Percentiles rank a stretch among this genome's conserved stretches.
These are phyloP conservation scores for Brachirus orientalis DNA, from an alignment of 2,113 vertebrate genomes.

Conservation along the genomic window DNA sequence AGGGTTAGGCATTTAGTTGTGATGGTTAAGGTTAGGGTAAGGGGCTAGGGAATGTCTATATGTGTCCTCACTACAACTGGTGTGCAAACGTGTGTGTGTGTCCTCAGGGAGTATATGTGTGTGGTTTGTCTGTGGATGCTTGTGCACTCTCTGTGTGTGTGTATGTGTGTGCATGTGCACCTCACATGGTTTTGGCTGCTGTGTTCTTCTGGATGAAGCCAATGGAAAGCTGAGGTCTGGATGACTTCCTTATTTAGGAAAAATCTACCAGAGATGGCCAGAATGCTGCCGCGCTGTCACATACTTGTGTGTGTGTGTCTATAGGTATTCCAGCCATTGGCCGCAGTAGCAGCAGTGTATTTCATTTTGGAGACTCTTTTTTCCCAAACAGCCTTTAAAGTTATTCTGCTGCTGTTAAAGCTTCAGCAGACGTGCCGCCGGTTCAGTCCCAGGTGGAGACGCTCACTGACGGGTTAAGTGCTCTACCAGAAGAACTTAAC, in stretches of 20 bases:
- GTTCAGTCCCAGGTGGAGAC: constrained; percentile 60
- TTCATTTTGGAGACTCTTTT: constrained; percentile 40
- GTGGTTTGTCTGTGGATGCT: constrained; percentile 20
- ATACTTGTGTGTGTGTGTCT: constrained; percentile 17
- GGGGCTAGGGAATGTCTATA: no score
- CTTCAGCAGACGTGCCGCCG: constrained; percentile 32
- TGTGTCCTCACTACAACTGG: no score
- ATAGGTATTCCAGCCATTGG: constrained; percentile 38
- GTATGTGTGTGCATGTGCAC: constrained; percentile 32
- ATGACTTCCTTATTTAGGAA: constrained; percentile 75
- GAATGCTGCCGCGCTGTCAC: constrained; percentile 57
- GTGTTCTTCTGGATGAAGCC: constrained; percentile 48
- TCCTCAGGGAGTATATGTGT: constrained; percentile 8
- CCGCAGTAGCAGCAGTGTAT: constrained; percentile 40
- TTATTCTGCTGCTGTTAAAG: constrained; percentile 56
- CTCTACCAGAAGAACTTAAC: constrained; percentile 59
- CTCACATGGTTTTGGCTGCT: constrained; percentile 57
- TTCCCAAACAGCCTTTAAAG: constrained; percentile 59
- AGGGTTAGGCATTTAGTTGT: no score
- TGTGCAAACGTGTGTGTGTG: not conserved
- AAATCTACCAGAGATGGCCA: constrained; percentile 62
- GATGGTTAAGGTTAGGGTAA: no score
- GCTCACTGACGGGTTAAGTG: constrained; percentile 66
- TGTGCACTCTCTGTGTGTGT: constrained; percentile 18
- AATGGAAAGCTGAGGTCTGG: constrained; percentile 75